phyloP scores from a whole-genome alignment of 2,888 invertebrate species.

The Chironomus tentans region DNA sequence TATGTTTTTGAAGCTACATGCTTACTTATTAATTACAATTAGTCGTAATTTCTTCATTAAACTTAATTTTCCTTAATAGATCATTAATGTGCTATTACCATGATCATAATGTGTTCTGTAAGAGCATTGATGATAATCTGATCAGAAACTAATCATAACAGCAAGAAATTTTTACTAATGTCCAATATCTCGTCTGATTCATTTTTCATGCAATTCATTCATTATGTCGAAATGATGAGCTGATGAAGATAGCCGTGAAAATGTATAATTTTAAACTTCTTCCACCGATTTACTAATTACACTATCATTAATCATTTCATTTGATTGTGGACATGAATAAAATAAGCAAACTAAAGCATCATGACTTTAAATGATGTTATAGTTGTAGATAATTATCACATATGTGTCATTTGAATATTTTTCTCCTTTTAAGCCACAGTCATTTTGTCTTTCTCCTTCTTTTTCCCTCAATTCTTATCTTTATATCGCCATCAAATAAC shows the following conservation, averaged over 20 bases:
- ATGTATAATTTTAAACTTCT: neutral
- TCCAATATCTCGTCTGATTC: neutral
- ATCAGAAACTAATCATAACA: too few relatives aligned
- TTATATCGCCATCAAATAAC: neutral
- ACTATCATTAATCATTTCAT: neutral
- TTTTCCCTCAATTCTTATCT: too few relatives aligned
- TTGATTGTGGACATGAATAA: neutral
- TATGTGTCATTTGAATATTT: neutral
- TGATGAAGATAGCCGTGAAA: neutral
- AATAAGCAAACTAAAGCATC: neutral
- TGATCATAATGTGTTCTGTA: too few relatives aligned
- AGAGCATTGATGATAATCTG: too few relatives aligned
- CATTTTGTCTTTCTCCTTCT: too few relatives aligned
- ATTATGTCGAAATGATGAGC: neutral
- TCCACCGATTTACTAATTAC: neutral
- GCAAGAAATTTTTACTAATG: neutral
- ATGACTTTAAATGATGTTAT: too few relatives aligned
- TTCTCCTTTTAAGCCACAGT: neutral
- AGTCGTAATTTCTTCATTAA: too few relatives aligned
- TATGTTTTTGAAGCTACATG: neutral
- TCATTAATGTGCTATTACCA: too few relatives aligned
- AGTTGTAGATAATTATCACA: neutral
- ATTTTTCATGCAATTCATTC: neutral
- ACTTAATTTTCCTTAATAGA: too few relatives aligned
- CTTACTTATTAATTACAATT: too few relatives aligned